Evolutionary conservation across 2,888 invertebrate species (phyloP), one percentile per base, ranked within the genome.

Genomic region (Dasysyrphus tricinctus): DNA sequence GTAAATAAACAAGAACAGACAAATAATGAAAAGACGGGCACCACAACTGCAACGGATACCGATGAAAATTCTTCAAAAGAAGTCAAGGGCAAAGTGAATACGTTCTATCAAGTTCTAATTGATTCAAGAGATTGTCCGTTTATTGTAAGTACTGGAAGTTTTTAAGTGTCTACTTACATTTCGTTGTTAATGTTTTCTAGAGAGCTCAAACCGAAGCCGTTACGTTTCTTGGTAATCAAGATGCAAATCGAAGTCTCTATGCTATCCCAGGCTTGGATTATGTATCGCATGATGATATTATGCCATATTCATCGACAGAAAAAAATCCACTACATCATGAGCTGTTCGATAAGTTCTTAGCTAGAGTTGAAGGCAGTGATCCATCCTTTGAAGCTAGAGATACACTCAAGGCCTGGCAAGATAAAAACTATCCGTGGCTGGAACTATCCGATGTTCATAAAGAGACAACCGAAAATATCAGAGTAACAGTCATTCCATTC

Each of bases 161-260:
- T 56, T 12, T 49, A 1, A 56, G 5, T 56, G n/a, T 42, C 42
- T 14, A 67, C 7, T 44, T 61, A 49, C 61, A 39, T 65, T 19
- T 56, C 65, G 11, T 37, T 44, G 5, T 61, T 61, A 54, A 29
- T 42, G 1, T 37, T 24, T 88, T 89, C 24, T 63, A 92, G 98
- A 95, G 98, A 90, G 98, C 99, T n/a, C 99, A 98, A 93, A 98
- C 98, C 5, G 98, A 99, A 93, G 98, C 98, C 6, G 99, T 99
- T 1, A 99, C 99, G 0, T 99, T 99, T 93, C 94, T 99, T 67
- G 98, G 98, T 19, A 98, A 98, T 92, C 98, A 98, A 92, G 98
- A 98, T 91, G 98, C 98, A 16, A 98, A 97, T 90, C 95, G 98
- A 79, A 98, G 98, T 90, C 93, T 99, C 42, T 99, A 99, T 92